phyloP scores from a whole-genome alignment of 2,888 invertebrate species.

The Drosophila mayaguana region DNA sequence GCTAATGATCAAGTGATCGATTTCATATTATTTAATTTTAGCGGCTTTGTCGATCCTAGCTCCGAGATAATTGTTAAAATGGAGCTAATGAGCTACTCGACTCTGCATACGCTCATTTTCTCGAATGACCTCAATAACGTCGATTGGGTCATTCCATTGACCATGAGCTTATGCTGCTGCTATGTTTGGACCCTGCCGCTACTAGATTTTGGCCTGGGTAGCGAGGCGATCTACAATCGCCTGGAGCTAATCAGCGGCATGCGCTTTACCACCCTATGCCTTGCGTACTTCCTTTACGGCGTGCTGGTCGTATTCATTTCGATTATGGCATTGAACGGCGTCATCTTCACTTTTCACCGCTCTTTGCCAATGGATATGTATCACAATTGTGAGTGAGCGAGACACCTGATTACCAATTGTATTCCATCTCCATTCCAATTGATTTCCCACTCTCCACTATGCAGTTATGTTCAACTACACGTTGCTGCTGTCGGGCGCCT shows the following conservation, averaged over 20 bases:
- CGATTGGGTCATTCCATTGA: conserved; percentile 12
- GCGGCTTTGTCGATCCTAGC: conserved; percentile 33
- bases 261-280: conserved; percentile 19
- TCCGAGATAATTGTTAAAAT: conserved; percentile 23
- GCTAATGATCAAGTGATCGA: not conserved
- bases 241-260: conserved; percentile 46
- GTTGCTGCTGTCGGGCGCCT: conserved; percentile 32
- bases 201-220: conserved; percentile 19
- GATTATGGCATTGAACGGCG: conserved; percentile 34
- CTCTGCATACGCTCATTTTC: conserved; percentile 19
- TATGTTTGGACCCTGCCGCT: conserved; percentile 37
- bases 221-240: conserved; percentile 6
- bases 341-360: conserved; percentile 17
- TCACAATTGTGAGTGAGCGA: conserved; percentile 30
- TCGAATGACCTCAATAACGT: not conserved
- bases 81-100: conserved; percentile 23
- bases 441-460: not conserved
- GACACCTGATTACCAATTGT: too few species aligned
- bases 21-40: conserved; percentile 10
- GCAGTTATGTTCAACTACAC: conserved; percentile 22
- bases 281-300: conserved; percentile 35
- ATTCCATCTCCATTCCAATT: too few species aligned
- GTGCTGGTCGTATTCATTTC: conserved; percentile 16
- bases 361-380: not conserved
- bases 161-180: conserved; percentile 28